These are phyloP conservation scores for Leucosticte australis DNA, from an alignment of 2,113 vertebrate species.

Conservation along the genomic window DNA sequence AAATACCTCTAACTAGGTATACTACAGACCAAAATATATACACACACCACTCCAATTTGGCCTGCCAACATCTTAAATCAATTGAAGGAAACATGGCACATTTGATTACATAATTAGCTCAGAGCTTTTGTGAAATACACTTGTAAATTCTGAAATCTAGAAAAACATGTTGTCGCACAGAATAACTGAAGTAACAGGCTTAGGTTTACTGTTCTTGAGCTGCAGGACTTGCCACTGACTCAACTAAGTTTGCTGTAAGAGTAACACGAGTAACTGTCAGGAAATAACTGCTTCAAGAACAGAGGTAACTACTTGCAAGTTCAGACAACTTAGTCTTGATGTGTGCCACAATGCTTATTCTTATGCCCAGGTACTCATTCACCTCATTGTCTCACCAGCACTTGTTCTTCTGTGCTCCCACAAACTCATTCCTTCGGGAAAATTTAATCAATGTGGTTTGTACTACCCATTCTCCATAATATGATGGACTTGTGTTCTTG, in stretches of 20 bases:
- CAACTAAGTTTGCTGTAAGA: background rate
- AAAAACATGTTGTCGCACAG: background rate
- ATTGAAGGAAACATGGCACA: background rate
- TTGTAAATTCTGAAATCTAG: background rate
- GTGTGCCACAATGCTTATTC: background rate
- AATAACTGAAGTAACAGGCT: background rate
- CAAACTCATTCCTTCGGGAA: background rate
- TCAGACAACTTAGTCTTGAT: background rate
- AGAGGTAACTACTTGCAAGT: background rate
- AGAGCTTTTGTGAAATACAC: background rate
- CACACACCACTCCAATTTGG: background rate
- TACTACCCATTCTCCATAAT: background rate
- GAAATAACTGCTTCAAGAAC: background rate
- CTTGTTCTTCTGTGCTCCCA: background rate
- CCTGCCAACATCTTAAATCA: background rate
- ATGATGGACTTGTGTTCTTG: background rate
- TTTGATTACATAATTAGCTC: background rate
- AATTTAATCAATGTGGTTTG: background rate
- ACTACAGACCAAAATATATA: background rate
- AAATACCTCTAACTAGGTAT: background rate
- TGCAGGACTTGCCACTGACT: background rate
- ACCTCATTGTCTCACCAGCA: background rate
- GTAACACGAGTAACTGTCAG: background rate
- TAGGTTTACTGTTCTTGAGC: background rate
- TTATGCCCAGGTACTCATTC: background rate